phyloP scores from a whole-genome alignment of 2,113 vertebrate genomes.

The Ciconia boyciana region DNA sequence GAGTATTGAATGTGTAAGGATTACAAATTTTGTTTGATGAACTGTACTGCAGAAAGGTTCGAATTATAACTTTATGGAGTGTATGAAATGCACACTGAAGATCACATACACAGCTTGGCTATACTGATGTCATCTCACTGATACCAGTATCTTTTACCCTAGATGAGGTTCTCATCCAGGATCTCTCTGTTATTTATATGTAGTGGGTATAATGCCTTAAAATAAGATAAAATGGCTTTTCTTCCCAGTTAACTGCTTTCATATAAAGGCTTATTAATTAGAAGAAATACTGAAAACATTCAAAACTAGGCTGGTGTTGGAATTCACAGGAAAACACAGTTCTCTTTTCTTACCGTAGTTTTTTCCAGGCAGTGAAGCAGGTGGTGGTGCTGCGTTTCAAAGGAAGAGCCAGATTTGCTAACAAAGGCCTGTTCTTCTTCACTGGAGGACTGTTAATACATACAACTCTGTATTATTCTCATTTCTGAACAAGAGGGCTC shows the following conservation, averaged over 20 bases:
- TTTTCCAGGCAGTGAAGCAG: slow-evolving; percentile 96
- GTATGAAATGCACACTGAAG: not conserved
- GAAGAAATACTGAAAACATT: not conserved
- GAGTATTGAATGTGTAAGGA: not conserved
- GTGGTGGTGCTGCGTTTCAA: slow-evolving; percentile 92
- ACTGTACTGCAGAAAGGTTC: not conserved
- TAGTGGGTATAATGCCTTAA: not conserved
- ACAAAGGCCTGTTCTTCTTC: slow-evolving; percentile 90
- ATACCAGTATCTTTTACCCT: not conserved
- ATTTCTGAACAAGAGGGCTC: slow-evolving; percentile 49
- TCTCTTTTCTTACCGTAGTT: slow-evolving; percentile 86
- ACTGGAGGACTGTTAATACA: slow-evolving; percentile 81
- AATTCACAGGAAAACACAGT: not conserved
- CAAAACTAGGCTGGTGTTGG: not conserved
- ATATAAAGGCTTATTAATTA: not conserved
- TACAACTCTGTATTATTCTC: slow-evolving; percentile 48
- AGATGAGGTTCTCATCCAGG: not conserved
- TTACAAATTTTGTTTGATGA: not conserved
- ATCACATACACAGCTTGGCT: not conserved
- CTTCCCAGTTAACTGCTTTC: not conserved
- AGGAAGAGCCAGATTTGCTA: slow-evolving; percentile 83
- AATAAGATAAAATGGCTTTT: slow-evolving; percentile 9
- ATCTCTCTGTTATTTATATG: not conserved
- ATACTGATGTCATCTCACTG: not conserved
- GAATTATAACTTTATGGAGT: not conserved